Percentiles rank a stretch among this genome's conserved stretches.
Evolutionary conservation across 2,888 invertebrate species (phyloP).

Genomic region (Oscheius myriophilus): DNA sequence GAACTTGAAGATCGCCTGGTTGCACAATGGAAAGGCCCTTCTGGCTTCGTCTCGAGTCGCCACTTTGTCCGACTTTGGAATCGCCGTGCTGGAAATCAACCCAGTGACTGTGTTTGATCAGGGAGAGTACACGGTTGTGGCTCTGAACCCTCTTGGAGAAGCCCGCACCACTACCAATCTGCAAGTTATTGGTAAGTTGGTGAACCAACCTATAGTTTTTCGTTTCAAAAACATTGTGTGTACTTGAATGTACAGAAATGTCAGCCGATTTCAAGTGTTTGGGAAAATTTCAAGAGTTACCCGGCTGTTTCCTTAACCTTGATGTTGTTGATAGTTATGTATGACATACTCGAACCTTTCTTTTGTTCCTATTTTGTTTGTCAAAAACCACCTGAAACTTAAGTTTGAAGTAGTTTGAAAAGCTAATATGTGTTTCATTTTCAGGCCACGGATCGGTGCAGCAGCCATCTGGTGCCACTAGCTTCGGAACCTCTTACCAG

Average conservation of each 20-base stretch:
- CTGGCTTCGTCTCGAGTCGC: conserved; percentile 63
- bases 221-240: too few relatives aligned
- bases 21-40: conserved; percentile 63
- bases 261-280: too few relatives aligned
- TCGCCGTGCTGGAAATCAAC: conserved; percentile 89
- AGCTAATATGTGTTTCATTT: background rate
- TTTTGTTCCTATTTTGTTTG: too few relatives aligned
- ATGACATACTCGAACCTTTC: too few relatives aligned
- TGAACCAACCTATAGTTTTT: too few relatives aligned
- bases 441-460: conserved; percentile 40
- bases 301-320: too few relatives aligned
- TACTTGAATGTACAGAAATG: too few relatives aligned
- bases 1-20: conserved; percentile 67
- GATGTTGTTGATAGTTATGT: too few relatives aligned
- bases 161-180: conserved; percentile 84
- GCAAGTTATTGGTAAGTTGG: conserved; percentile 78
- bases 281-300: too few relatives aligned
- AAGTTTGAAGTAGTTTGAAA: background rate
- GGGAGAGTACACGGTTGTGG: conserved; percentile 93
- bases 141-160: conserved; percentile 89
- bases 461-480: conserved; percentile 35
- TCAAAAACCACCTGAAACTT: too few relatives aligned
- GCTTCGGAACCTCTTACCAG: conserved; percentile 44
- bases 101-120: conserved; percentile 88
- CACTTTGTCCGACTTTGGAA: conserved; percentile 63